phyloP scores from a whole-genome alignment of 2,888 invertebrate species.

The Aphidius colemani region DNA sequence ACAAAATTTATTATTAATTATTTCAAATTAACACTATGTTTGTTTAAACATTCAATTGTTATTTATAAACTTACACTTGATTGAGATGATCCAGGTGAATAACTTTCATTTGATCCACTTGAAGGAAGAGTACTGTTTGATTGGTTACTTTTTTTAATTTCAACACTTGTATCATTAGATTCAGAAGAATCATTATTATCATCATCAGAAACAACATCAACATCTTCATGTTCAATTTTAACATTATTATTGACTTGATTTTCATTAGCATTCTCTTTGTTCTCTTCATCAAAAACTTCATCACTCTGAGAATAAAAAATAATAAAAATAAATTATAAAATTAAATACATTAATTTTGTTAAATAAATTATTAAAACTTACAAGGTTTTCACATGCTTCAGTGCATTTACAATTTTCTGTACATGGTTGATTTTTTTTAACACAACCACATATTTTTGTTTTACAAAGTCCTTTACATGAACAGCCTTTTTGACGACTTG shows the following conservation, averaged over 20 bases:
- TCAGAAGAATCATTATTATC: not conserved
- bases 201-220: not conserved
- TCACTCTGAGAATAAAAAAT: not conserved
- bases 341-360: not conserved
- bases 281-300: not conserved
- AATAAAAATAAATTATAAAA: not conserved
- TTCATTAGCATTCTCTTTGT: not conserved
- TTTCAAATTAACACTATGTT: too few relatives aligned
- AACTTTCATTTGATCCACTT: not conserved
- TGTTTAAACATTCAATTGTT: too few relatives aligned
- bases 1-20: not conserved
- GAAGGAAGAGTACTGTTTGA: not conserved
- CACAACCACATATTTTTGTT: slow-evolving; percentile 41
- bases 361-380: slow-evolving; percentile 24
- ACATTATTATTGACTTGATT: not conserved
- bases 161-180: not conserved
- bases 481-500: slow-evolving; percentile 31
- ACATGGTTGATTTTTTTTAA: slow-evolving; percentile 38
- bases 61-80: not conserved
- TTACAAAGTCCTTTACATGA: slow-evolving; percentile 41
- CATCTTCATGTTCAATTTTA: not conserved
- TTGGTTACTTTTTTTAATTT: not conserved
- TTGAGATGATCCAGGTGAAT: not conserved
- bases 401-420: slow-evolving; percentile 38
- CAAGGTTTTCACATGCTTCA: slow-evolving; percentile 42